These are phyloP conservation scores for Peromyscus aztecus DNA, from an alignment of 2,797 vertebrate species.

Conservation along the genomic window DNA sequence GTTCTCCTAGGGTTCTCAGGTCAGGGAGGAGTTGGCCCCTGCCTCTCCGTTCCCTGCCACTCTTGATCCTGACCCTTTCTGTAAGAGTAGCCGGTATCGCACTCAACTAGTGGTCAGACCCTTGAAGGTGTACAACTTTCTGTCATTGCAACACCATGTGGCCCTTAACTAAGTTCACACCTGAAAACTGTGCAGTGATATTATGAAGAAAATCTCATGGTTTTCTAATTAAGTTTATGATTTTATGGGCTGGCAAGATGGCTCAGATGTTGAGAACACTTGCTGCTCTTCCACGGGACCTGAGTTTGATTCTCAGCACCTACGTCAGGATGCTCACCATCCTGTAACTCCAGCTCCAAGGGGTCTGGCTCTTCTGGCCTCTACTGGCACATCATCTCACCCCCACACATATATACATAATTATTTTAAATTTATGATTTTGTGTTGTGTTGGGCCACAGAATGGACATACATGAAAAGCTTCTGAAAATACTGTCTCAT, in stretches of 20 bases:
- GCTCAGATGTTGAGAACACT: background rate
- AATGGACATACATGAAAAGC: background rate
- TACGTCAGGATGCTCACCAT: background rate
- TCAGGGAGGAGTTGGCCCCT: background rate
- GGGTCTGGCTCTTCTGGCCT: background rate
- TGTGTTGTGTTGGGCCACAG: background rate
- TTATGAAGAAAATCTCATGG: background rate
- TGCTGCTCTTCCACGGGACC: background rate
- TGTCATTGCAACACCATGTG: background rate
- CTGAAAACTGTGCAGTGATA: background rate
- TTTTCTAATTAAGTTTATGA: background rate
- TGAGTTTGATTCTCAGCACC: background rate
- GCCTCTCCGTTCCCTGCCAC: background rate
- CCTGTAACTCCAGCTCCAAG: background rate
- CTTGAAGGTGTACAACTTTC: background rate
- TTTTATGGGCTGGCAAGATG: background rate
- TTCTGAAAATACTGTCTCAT: background rate
- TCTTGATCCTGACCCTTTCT: background rate
- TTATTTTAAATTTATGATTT: background rate
- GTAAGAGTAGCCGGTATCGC: background rate
- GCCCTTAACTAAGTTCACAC: background rate
- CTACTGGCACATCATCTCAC: background rate
- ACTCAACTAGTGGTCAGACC: background rate
- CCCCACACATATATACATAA: background rate
- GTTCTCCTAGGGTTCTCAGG: background rate